Percentiles rank a stretch among this genome's conserved stretches.
phyloP scores from a whole-genome alignment of 2,113 vertebrate species.

The Camelus bactrianus region DNA sequence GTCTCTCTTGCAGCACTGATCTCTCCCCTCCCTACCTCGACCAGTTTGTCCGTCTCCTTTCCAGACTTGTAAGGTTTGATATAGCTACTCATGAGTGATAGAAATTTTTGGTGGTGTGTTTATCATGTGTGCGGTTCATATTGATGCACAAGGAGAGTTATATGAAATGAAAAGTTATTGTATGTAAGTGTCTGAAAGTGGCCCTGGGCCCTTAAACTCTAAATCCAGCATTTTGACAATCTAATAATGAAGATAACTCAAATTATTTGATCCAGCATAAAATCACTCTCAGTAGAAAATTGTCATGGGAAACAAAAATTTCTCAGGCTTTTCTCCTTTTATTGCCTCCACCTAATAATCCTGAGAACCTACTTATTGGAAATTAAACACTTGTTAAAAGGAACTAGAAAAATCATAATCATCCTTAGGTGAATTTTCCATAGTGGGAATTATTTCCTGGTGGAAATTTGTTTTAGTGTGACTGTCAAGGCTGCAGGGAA shows the following conservation, averaged over 20 bases:
- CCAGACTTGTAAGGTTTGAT: neutral
- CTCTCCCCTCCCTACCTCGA: neutral
- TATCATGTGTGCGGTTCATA: neutral
- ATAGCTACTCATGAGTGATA: neutral
- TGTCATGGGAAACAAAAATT: neutral
- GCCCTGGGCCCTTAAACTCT: neutral
- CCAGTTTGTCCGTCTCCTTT: neutral
- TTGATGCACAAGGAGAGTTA: neutral
- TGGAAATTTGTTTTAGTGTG: slow-evolving; percentile 35
- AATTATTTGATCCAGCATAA: neutral
- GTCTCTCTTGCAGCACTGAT: neutral
- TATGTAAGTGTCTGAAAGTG: neutral
- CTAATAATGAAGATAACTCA: neutral
- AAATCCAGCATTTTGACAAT: neutral
- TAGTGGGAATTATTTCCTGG: slow-evolving; percentile 60
- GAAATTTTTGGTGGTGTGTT: neutral
- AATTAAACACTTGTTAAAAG: slow-evolving; percentile 61
- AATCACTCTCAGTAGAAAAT: neutral
- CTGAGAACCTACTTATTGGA: neutral
- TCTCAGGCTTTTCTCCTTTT: neutral
- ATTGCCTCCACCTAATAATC: neutral
- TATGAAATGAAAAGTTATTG: neutral
- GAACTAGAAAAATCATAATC: neutral
- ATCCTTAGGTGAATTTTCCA: slow-evolving; percentile 41
- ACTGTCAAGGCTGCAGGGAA: neutral